A percentile compares a stretch with the other conserved stretches of the same genome.
Conservation (phyloP, 2,888 invertebrate species). For the Nomada hirtipes region DNA sequence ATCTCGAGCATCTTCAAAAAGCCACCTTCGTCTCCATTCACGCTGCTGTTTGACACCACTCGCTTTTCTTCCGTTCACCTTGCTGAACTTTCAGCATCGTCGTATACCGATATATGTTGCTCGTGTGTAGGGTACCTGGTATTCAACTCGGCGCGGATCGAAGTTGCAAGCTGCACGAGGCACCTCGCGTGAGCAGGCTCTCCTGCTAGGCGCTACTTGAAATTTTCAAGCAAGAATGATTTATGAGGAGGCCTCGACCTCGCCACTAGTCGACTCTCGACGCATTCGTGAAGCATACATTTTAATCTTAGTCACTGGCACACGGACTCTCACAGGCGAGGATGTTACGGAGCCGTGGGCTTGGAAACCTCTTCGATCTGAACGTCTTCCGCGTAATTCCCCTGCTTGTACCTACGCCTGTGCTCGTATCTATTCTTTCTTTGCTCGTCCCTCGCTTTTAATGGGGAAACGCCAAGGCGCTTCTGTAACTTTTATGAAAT, state of each 20-base stretch:
- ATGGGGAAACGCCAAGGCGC: conserved; percentile 15
- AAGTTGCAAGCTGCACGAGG: conserved; percentile 52
- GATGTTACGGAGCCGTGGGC: conserved; percentile 3
- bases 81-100: neutral
- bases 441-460: conserved; percentile 16
- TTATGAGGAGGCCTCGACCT: conserved; percentile 77
- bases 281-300: conserved; percentile 70
- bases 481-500: conserved; percentile 26
- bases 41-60: conserved; percentile 21
- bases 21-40: conserved; percentile 17
- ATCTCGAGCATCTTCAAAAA: conserved; percentile 26
- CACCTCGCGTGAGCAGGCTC: conserved; percentile 50
- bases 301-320: conserved; percentile 68
- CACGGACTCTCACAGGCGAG: conserved; percentile 17
- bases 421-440: neutral
- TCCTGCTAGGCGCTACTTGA: conserved; percentile 69
- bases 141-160: conserved; percentile 28
- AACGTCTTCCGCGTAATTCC: conserved; percentile 45
- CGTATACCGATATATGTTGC: neutral
- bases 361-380: conserved; percentile 29
- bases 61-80: conserved; percentile 1
- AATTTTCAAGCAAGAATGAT: conserved; percentile 78
- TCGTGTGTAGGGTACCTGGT: neutral
- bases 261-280: conserved; percentile 69
- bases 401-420: neutral